Evolutionary conservation across 1,140 invertebrate genomes (phyloP), one percentile per base, ranked within the genome.

Genomic region (Kradibia gibbosae): DNA sequence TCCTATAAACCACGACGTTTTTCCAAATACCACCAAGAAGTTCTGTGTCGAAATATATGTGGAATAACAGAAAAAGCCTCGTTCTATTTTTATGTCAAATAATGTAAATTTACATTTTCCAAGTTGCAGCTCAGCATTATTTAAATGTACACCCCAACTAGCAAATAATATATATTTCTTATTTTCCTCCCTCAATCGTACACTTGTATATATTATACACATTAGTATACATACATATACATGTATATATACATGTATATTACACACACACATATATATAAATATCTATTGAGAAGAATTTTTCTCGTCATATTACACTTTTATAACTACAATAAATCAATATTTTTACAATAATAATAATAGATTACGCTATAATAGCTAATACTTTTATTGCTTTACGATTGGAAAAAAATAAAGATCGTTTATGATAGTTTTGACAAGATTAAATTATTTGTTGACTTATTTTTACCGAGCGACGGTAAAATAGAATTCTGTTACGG

Each of bases 71-170:
- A 45, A 22, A 76, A 48, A 70, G 65, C 72, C 76, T n/a, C 62
- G 55, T 42, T 45, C 78, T 80, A 80, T 73, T 80, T 80, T 80
- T 73, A 73, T 70, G 70, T 70, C n/a, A 80, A 73, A 73, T 60
- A 72, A 80, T 80, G 72, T 80, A 73, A 53, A 80, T 73, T 60
- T 53, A 53, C 53, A 80, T 80, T 80, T 80, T 45, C 39, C 67
- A 50, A 73, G 67, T 42, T 73, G 67, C 11, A 28, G 36, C 53
- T 20, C 25, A 17, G 28, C 5, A 60, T 36, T 62, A 76, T 62
- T 45, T 76, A 28, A 45, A 28, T 39, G 28, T 11, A 39, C 74
- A 50, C 62, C 39, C 31, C 36, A 60, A 73, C 78, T 80, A 25
- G 25, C 42, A 10, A 17, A 42, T 62, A 60, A 80, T 73, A 45